Conservation (phyloP, 2,888 invertebrate genomes). For the Tenthredo amoena region DNA sequence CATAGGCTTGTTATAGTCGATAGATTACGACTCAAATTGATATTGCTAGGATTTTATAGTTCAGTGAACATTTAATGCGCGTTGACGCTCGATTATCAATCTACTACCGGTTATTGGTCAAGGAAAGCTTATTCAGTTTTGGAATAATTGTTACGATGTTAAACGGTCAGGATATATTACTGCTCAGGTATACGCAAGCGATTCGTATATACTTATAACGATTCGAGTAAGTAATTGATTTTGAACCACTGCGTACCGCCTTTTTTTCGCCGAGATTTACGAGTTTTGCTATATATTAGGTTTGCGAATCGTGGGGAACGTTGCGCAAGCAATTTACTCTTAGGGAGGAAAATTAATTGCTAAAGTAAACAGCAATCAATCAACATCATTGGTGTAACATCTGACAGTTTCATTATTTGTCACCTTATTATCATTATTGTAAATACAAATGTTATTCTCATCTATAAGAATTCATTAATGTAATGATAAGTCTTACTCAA, state of each 20-base stretch:
- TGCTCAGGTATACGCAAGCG: neutral
- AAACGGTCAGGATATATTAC: neutral
- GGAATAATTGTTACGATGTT: neutral
- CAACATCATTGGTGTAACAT: neutral
- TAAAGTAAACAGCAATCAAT: constrained; percentile 8
- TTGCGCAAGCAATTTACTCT: neutral
- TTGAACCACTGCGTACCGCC: neutral
- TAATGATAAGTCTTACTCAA: neutral
- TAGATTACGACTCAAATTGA: neutral
- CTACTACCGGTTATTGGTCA: neutral
- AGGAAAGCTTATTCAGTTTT: neutral
- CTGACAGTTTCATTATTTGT: neutral
- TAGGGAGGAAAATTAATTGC: neutral
- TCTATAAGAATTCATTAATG: neutral
- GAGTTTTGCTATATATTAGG: neutral
- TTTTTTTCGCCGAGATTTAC: neutral
- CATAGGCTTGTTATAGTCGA: constrained; percentile 6
- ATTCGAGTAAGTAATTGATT: neutral
- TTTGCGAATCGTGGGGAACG: neutral
- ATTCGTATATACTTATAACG: neutral
- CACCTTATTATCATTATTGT: neutral
- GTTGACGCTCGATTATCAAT: constrained; percentile 11
- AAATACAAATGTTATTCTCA: neutral
- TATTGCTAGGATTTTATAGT: constrained; percentile 42
- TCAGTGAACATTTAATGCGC: constrained; percentile 13